Base-by-base conservation (phyloP, 1,140 invertebrate genomes). In the Drosophila lini region DNA sequence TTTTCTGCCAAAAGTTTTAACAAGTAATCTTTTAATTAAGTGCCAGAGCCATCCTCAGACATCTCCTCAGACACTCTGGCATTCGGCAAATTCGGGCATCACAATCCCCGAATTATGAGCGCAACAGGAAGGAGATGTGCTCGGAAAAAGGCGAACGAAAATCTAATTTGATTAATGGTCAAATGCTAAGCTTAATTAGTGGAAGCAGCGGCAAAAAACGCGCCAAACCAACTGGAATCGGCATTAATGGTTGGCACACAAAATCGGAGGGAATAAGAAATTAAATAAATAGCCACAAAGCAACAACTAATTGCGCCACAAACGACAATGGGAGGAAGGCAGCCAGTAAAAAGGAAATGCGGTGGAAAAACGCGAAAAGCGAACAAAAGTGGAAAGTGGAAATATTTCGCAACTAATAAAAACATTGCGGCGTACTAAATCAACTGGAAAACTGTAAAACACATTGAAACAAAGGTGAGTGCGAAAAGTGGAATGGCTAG, bases 21-120 rank as follows among this genome's bases (percentile, higher is more conserved):
- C 65, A 89, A 89, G 78, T 89, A 89, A 89, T 89, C 84, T 89
- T 89, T 89, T 89, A 89, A 89, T 89, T 89, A 89, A 89, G 84
- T 89, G 85, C 62, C 70, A 63, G 52, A 38, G 42, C 73, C 57
- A 63, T 50, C 44, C 52, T 71, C 36, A 71, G 52, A 71, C 65
- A 58, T 34, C 65, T 57, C 64, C 36, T 70, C 28, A 58, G 48
- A 57, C 68, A 47, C 15, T 9, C 50, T 50, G 60, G 45, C 65
- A 69, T 71, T 71, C 48, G 41, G 25, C 53, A 31, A 31, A 50
- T 16, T 50, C 28, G 47, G 25, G 45, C 47, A 36, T 22, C 32
- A 34, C 34, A 65, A 62, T 56, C 62, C 31, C 11, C 50, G 76
- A 80, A 74, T 80, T 80, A 78, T 76, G 78, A 70, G 78, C 68